These are phyloP conservation scores for Dallia pectoralis DNA, from an alignment of 2,797 vertebrate genomes.

Conservation along the genomic window DNA sequence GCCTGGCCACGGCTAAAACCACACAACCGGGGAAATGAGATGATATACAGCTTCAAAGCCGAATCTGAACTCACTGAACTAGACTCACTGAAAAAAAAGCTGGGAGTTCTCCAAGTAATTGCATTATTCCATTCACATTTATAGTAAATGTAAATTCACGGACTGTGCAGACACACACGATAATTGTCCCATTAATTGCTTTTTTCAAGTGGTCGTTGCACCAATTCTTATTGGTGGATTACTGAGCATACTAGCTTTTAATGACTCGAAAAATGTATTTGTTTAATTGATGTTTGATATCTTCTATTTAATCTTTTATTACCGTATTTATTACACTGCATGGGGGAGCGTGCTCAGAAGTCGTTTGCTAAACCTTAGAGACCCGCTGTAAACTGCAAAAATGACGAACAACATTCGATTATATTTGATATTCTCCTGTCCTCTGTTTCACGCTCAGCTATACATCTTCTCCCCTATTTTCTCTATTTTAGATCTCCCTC, in stretches of 20 bases:
- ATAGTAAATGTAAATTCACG: slow-evolving; percentile 40
- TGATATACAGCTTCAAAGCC: slow-evolving; percentile 15
- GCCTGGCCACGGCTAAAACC: slow-evolving; percentile 10
- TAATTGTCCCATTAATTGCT: slow-evolving; percentile 63
- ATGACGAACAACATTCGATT: too few relatives aligned
- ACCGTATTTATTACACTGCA: too few relatives aligned
- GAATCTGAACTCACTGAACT: slow-evolving; percentile 10
- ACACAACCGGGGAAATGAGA: neutral
- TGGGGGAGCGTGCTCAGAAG: too few relatives aligned
- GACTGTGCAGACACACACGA: slow-evolving; percentile 28
- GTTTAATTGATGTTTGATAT: too few relatives aligned
- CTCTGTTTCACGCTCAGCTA: neutral
- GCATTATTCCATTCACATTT: slow-evolving; percentile 47
- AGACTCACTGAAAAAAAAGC: slow-evolving; percentile 31
- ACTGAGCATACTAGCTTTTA: too few relatives aligned
- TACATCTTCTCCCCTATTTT: slow-evolving; percentile 10
- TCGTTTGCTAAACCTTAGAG: too few relatives aligned
- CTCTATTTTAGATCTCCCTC: slow-evolving; percentile 37
- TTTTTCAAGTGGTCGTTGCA: slow-evolving; percentile 9
- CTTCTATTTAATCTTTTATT: too few relatives aligned
- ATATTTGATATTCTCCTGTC: slow-evolving; percentile 4
- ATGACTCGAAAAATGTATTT: too few relatives aligned
- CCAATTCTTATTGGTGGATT: too few relatives aligned
- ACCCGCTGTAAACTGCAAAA: too few relatives aligned
- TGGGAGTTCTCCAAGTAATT: slow-evolving; percentile 22